Evolutionary conservation across 2,888 invertebrate genomes (phyloP), one percentile per base, ranked within the genome.

Genomic region (Napeogenes inachia): DNA sequence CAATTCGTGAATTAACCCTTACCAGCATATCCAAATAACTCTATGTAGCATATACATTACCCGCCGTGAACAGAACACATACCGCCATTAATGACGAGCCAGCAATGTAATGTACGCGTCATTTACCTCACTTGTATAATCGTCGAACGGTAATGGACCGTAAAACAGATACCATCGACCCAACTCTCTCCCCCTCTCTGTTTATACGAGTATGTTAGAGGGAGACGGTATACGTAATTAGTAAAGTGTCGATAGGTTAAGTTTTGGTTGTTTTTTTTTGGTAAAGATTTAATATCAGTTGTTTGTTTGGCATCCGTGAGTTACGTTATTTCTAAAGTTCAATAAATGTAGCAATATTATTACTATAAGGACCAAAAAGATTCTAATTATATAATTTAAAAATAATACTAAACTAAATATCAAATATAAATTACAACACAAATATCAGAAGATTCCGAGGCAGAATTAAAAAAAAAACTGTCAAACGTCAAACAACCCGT

Each of bases 241-340:
- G 73, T 70, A 75, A 82, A 81, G 74, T 77, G 81, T 81, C 79
- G 78, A 80, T 80, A 77, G 73, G 73, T 77, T 69, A 81, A 81
- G 77, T 81, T 80, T 72, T 74, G 30, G 30, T 30, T 21, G 50
- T 50, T 30, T 50, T 50, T 21, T 50, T 50, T 50, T 10, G 50
- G 50, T 30, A 75, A 58, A 67, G 65, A 67, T 67, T 50, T 50
- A 30, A 50, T 50, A 30, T 50, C 30, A 50, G 30, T 50, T 50
- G 50, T 30, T 50, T n/a, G 50, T 30, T 42, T 42, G 50, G 30
- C 8, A 30, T 30, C 3, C 8, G 30, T 10, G 10, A 8, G 10
- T 12, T 21, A 50, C 4, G 50, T 30, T 30, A 30, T 30, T 21
- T 50, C 30, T 30, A 3, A 12, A 42, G 8, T 42, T 12, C 42